phyloP scores from a whole-genome alignment of 2,888 invertebrate species.

The Ophion costatus region DNA sequence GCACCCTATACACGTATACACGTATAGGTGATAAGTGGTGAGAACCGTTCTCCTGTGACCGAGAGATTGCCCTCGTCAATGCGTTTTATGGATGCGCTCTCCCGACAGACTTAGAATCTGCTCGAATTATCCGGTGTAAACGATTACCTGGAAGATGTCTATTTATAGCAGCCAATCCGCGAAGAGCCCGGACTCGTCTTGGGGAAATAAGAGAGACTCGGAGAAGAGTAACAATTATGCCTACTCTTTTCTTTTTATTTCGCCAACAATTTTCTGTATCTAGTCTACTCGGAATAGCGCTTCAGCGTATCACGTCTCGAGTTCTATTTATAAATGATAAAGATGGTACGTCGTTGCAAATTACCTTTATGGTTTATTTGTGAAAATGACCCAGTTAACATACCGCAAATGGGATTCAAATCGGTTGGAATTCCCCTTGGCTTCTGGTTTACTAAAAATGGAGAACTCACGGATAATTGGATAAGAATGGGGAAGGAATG shows the following conservation, averaged over 20 bases:
- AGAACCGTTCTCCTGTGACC: slow-evolving; percentile 57
- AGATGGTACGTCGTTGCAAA: neutral
- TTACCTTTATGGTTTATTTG: neutral
- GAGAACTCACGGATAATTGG: too few relatives aligned
- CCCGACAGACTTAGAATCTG: slow-evolving; percentile 50
- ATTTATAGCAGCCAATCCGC: slow-evolving; percentile 52
- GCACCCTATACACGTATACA: slow-evolving; percentile 1
- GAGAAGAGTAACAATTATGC: slow-evolving; percentile 30
- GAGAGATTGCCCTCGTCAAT: slow-evolving; percentile 50
- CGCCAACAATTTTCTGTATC: slow-evolving; percentile 33
- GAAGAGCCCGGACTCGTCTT: slow-evolving; percentile 9
- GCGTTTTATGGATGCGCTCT: slow-evolving; percentile 54
- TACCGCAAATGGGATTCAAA: slow-evolving; percentile 5
- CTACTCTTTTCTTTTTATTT: neutral
- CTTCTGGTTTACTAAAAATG: too few relatives aligned
- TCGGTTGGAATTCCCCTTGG: too few relatives aligned
- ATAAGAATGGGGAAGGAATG: too few relatives aligned
- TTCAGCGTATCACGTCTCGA: neutral
- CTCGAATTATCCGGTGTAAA: slow-evolving; percentile 48
- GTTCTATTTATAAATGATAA: slow-evolving; percentile 27
- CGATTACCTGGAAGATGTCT: slow-evolving; percentile 54
- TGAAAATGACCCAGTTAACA: slow-evolving; percentile 3
- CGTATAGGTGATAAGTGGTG: slow-evolving; percentile 19
- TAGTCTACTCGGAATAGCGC: slow-evolving; percentile 23
- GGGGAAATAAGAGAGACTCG: slow-evolving; percentile 4